Evolutionary conservation across 53 echinoderm and acorn worm genomes (phyloP), one percentile per base, ranked within the genome.

Genomic region (Apostichopus leukothele): DNA sequence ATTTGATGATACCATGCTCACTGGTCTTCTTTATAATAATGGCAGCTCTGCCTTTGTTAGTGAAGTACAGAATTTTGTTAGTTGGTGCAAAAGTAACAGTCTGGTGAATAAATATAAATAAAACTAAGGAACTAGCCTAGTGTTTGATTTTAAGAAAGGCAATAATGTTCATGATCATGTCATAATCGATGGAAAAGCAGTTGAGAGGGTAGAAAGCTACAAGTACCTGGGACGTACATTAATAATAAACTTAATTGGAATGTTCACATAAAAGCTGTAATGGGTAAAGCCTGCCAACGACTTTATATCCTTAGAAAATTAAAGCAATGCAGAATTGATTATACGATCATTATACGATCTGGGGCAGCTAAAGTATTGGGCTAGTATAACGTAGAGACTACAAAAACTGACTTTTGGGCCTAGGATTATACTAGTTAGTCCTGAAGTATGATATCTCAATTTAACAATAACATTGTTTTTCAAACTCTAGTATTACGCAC

Each of bases 21-120:
- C 53, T 80, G 80, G 80, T n/a, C 20, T 80, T 52, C 13, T 80
- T 79, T 51, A 53, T 80, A 52, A 52, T 80, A 16, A 80, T 80
- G 80, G 2, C 20, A 51, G 59, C 53, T 52, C 53, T 80, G 80
- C 19, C 52, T 80, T 80, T 80, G 20, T 52, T 53, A 53, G 14
- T 51, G 80, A 80, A 53, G 80, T 80, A 52, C 80, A 80, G 59
- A 39, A 51, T 1, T 80, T 80, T 80, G 20, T 53, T 7, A 14
- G 52, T 51, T 80, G 59, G 80, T 80, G 54, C 4, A 80, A 19
- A 19, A n/a, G 51, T 16, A 80, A 80, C 13, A 80, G 80, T 80
- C 54, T 80, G 20, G 7, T 53, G 4, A 1, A 1, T 80, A 53
- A 80, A 80, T 20, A 51, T 53, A 8, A 53, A 16, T 52, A 11